These are phyloP conservation scores for Hyla sarda DNA, from an alignment of 2,113 vertebrate species.

Conservation along the genomic window DNA sequence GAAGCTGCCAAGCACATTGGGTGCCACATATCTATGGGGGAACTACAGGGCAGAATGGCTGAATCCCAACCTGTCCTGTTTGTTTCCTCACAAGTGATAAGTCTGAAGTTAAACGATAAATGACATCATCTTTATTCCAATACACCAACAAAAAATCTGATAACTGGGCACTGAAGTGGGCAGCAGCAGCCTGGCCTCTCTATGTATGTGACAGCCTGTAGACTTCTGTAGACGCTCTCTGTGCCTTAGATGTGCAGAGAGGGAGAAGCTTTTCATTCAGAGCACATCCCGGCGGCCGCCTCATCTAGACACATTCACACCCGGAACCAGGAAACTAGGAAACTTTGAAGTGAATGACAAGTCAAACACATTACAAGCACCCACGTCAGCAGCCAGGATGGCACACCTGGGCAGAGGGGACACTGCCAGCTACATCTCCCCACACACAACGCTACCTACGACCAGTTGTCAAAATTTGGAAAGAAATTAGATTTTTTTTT, in stretches of 20 bases:
- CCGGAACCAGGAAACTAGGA: neutral
- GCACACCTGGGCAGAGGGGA: constrained; percentile 10
- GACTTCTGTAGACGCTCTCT: neutral
- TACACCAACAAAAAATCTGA: too few species aligned
- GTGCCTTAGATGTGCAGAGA: neutral
- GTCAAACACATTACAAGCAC: neutral
- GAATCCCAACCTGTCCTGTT: too few species aligned
- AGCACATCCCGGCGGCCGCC: neutral
- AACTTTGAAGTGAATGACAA: neutral
- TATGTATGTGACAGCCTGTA: neutral
- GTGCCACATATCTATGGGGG: too few species aligned
- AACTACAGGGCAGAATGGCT: too few species aligned
- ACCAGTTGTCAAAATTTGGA: too few species aligned
- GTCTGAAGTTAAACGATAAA: too few species aligned
- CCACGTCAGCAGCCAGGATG: neutral
- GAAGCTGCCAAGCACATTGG: too few species aligned
- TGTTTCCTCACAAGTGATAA: too few species aligned
- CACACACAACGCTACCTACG: neutral
- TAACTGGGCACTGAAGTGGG: too few species aligned
- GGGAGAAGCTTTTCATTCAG: neutral
- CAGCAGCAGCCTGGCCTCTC: too few species aligned
- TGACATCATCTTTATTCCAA: too few species aligned
- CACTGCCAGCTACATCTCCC: neutral
- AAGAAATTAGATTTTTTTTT: too few species aligned
- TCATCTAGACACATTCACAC: neutral